Conservation (phyloP, 2,797 vertebrate species). For the Cirrhinus molitorella region DNA sequence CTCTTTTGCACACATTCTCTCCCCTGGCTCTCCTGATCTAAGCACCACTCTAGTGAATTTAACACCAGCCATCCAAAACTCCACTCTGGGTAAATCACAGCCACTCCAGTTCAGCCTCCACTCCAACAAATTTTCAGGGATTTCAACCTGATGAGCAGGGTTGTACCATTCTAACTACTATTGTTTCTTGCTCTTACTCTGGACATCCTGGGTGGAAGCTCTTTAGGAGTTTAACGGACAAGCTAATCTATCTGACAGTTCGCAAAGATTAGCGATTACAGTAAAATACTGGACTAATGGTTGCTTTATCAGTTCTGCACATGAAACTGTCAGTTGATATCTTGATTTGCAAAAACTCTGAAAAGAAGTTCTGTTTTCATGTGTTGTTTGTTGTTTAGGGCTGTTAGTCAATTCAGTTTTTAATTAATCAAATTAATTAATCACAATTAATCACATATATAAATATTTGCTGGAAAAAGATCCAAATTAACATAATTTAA, state of each 20-base stretch:
- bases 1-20: slow-evolving; percentile 28
- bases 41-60: slow-evolving; percentile 56
- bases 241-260: slow-evolving; percentile 7
- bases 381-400: not conserved
- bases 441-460: not conserved
- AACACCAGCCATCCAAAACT: slow-evolving; percentile 46
- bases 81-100: slow-evolving; percentile 32
- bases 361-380: not conserved
- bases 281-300: not conserved
- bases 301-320: slow-evolving; percentile 6
- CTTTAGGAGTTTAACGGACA: not conserved
- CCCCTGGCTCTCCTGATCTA: slow-evolving; percentile 47
- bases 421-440: not conserved
- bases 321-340: slow-evolving; percentile 10
- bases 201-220: not conserved
- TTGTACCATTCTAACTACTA: not conserved
- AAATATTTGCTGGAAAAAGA: not conserved
- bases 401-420: not conserved
- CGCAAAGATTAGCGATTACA: not conserved
- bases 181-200: slow-evolving; percentile 15
- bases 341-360: not conserved
- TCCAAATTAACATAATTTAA: not conserved
- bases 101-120: slow-evolving; percentile 36
- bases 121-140: slow-evolving; percentile 23
- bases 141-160: slow-evolving; percentile 37